Conservation (phyloP, 37 sponge, comb jelly and placozoan species). For the Dysidea cf. avara region DNA sequence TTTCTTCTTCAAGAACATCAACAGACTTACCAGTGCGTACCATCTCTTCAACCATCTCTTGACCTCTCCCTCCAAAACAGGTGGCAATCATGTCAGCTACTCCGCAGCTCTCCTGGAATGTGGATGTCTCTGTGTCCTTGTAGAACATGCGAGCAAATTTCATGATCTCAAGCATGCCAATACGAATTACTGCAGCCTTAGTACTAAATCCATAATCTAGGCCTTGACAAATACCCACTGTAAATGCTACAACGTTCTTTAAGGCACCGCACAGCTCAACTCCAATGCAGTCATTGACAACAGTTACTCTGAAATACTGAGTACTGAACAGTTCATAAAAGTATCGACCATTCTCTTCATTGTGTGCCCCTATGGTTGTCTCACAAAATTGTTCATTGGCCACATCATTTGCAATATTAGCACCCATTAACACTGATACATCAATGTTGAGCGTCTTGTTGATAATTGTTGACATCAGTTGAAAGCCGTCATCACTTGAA, state of each 20-base stretch:
- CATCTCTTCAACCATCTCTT: slow-evolving; percentile 87
- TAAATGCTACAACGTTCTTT: slow-evolving; percentile 97
- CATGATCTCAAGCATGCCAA: slow-evolving; percentile 92
- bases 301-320: slow-evolving; percentile 59
- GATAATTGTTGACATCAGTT: slow-evolving; percentile 80
- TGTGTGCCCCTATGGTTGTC: slow-evolving; percentile 67
- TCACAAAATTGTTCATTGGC: slow-evolving; percentile 90
- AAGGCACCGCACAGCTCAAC: slow-evolving; percentile 98
- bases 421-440: slow-evolving; percentile 93
- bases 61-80: slow-evolving; percentile 92
- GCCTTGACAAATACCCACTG: slow-evolving; percentile 94
- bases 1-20: slow-evolving; percentile 88
- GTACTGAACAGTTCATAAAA: slow-evolving; percentile 69
- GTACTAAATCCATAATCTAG: slow-evolving; percentile 91
- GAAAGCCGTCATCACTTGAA: no score
- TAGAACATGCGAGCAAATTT: slow-evolving; percentile 66
- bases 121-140: slow-evolving; percentile 44
- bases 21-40: slow-evolving; percentile 79
- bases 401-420: slow-evolving; percentile 94
- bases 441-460: slow-evolving; percentile 56
- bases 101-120: slow-evolving; percentile 96
- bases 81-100: slow-evolving; percentile 97
- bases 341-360: slow-evolving; percentile 50
- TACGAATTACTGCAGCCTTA: slow-evolving; percentile 92
- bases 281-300: slow-evolving; percentile 73